Conservation (phyloP, 2,797 vertebrate species). For the Myoxocephalus aenaeus region DNA sequence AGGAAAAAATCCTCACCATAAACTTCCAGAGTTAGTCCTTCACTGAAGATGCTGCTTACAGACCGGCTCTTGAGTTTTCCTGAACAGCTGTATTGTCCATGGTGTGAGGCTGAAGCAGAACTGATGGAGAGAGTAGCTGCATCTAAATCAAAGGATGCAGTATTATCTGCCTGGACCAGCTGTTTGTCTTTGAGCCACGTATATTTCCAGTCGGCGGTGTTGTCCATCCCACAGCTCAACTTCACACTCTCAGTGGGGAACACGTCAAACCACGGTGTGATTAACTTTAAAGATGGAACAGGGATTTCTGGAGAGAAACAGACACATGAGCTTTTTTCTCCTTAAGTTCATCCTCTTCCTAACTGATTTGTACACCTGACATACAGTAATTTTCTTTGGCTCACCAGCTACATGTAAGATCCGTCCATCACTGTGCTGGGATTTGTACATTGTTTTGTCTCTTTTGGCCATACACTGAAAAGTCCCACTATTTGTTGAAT, state of each 20-base stretch:
- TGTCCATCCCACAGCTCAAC: constrained; percentile 59
- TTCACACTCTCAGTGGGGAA: constrained; percentile 66
- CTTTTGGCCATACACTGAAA: constrained; percentile 58
- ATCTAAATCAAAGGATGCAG: rapidly evolving
- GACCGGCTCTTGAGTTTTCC: constrained; percentile 52
- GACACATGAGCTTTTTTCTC: neutral
- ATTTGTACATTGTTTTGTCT: neutral
- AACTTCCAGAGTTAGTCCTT: constrained; percentile 35
- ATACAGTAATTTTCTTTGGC: neutral
- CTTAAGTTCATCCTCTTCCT: neutral
- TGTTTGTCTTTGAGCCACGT: constrained; percentile 49
- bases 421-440: neutral
- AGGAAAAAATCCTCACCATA: constrained; percentile 65
- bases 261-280: constrained; percentile 66
- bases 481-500: rapidly evolving
- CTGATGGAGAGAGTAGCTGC: constrained; percentile 31
- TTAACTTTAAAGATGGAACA: constrained; percentile 25
- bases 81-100: constrained; percentile 59
- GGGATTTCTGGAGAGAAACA: constrained; percentile 64
- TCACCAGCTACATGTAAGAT: constrained; percentile 35
- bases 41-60: constrained; percentile 17
- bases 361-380: neutral
- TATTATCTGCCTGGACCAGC: rapidly evolving
- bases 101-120: neutral
- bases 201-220: constrained; percentile 58